Evolutionary conservation across 2,113 vertebrate genomes (phyloP), one percentile per base, ranked within the genome.

Genomic region (Clarias macrocephalus): DNA sequence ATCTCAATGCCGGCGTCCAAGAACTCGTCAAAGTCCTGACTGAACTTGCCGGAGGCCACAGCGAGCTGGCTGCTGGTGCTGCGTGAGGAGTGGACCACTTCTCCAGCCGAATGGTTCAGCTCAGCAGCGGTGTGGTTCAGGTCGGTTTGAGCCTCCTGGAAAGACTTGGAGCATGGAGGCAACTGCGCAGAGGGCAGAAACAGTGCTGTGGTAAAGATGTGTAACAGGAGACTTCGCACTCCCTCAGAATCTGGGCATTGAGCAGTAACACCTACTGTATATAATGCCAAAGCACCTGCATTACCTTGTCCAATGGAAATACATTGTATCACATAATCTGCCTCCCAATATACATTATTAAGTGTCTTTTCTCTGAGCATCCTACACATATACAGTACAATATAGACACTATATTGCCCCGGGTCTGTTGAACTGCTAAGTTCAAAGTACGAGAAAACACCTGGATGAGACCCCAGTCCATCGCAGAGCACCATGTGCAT

Each of bases 1-100:
- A 99, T 99, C 94, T 99, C 99, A 85, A 99, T 96, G 82, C 99
- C 99, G 54, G 98, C 98, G 81, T 99, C 99, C 28, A 99, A 96
- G 94, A 99, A 99, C 87, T 99, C 98, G 85, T 99, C 97, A 77
- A 99, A 99, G 93, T 99, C 97, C 86, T 98, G 96, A 80, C 98
- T 99, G 94, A 99, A 99, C 91, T 99, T 99, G 23, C 99, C 97
- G 0, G 98, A 99, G 73, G 99, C 98, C 13, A 96, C 95, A 0
- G 99, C 98, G 92, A 99, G 94, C 92, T 98, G 97, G 88, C 97
- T 95, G 28, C 97, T 99, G 88, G 97, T 97, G 85, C 97, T 97
- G 3, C 98, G 95, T 1, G 98, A 97, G 28, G 98, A 98, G 72
- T 99, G 97, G 86, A 99, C 99, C 11, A 99, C 99, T 90, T 99